Base-by-base conservation (phyloP, 2,797 vertebrate species). In the Tiaroga cobitis region DNA sequence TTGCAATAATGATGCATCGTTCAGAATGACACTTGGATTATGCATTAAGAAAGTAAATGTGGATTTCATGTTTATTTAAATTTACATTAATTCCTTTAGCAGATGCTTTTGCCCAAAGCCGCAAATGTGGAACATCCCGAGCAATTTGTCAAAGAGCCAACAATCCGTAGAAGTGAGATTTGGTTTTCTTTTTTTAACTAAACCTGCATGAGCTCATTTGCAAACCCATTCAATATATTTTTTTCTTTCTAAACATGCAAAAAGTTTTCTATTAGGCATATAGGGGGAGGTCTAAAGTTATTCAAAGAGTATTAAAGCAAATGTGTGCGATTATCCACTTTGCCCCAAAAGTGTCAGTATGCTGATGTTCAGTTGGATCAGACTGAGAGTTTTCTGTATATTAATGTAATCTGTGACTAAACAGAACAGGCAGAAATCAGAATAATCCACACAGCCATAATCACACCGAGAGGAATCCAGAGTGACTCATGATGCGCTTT, bases 41-140 rank as follows among this genome's bases (percentile, higher is more conserved):
- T 41, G 68, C 37, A 70, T 43, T n/a, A 70, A n/a, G 37, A 24
- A 41, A 16, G 26, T 18, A 65, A 65, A 13, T 1, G 16, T 73
- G 26, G 70, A 73, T 73, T 73, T 32, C 41, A 32, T 49, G 70
- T 32, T 74, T 49, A 73, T 73, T 73, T 32, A 26, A 13, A 72
- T 43, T 16, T 21, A 24, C 4, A 21, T 69, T 11, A 11, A 37
- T 69, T 69, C 65, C 8, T 69, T 72, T 29, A 9, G 41, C 70
- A 29, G 7, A 73, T 46, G 41, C 8, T 32, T 51, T 51, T 32
- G 34, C 32, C 18, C 46, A 34, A 49, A 74, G 72, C 43, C 0
- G 10, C 43, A 13, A 73, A 29, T 46, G n/a, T 18, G 2, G 15
- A 29, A 19, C n/a, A 6, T 51, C 32, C 34, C 73, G 34, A 51